A percentile compares a stretch with the other conserved stretches of the same genome.
Evolutionary conservation across 2,888 invertebrate genomes (phyloP).

Genomic region (Eurois occulta): DNA sequence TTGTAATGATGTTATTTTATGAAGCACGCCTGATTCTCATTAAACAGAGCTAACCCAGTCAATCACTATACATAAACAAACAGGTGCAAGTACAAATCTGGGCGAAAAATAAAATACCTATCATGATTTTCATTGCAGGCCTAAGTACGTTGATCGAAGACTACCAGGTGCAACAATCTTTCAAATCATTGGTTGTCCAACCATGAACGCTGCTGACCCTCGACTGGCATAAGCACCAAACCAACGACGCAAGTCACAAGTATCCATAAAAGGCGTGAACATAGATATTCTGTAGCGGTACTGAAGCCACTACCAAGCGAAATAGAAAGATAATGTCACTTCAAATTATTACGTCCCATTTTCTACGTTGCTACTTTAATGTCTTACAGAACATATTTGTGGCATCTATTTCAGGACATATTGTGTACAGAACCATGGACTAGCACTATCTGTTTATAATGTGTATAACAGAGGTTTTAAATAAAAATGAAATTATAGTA

Average conservation of each 20-base stretch:
- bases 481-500: too few species aligned
- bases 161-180: background rate
- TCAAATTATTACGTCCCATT: conserved; percentile 51
- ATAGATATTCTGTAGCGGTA: conserved; percentile 22
- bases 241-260: background rate
- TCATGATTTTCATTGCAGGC: background rate
- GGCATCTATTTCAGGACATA: conserved; percentile 18
- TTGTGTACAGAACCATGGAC: conserved; percentile 5
- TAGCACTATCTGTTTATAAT: background rate
- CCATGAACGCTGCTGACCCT: background rate
- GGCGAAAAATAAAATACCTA: background rate
- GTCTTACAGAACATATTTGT: conserved; percentile 20
- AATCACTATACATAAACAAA: background rate
- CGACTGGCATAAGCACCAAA: background rate
- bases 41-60: too few species aligned
- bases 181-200: background rate
- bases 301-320: conserved; percentile 28
- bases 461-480: background rate
- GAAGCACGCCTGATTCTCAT: too few species aligned
- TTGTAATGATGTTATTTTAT: background rate
- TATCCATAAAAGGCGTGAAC: conserved; percentile 34
- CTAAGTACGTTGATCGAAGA: background rate
- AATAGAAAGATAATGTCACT: conserved; percentile 54
- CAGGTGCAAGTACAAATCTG: background rate
- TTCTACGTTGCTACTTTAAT: conserved; percentile 43